Percentiles rank a stretch among this genome's conserved stretches.
These are phyloP conservation scores for Miltochrista miniata DNA, from an alignment of 2,888 invertebrate genomes.

Conservation along the genomic window DNA sequence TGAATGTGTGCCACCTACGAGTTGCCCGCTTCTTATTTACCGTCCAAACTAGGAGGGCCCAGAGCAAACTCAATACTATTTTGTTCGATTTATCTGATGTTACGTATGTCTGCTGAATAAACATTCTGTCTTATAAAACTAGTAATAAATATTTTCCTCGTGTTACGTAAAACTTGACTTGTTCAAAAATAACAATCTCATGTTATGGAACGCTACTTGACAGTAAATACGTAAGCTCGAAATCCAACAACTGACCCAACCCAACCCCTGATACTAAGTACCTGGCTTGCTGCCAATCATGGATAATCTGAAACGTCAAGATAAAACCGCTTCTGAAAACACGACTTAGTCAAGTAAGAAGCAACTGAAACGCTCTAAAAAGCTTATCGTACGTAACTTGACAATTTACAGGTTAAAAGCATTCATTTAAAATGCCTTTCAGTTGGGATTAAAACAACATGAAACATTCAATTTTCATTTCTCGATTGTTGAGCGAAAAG, in stretches of 20 bases:
- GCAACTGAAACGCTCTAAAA: constrained; percentile 31
- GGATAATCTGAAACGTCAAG: constrained; percentile 64
- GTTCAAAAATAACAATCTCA: constrained; percentile 26
- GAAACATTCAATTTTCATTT: constrained; percentile 60
- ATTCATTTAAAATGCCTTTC: constrained; percentile 23
- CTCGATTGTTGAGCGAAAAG: constrained; percentile 61
- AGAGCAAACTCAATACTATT: constrained; percentile 24
- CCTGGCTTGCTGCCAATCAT: constrained; percentile 66
- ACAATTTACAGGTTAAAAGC: constrained; percentile 12
- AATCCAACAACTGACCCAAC: constrained; percentile 39
- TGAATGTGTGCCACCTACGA: constrained; percentile 50
- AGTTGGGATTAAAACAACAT: constrained; percentile 30
- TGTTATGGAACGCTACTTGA: constrained; percentile 36
- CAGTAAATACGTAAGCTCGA: constrained; percentile 35
- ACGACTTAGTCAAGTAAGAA: constrained; percentile 44
- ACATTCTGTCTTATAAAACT: constrained; percentile 7
- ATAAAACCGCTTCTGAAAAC: constrained; percentile 57
- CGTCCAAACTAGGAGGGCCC: constrained; percentile 31
- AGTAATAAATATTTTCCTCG: constrained; percentile 4
- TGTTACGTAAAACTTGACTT: neutral
- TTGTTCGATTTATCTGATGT: constrained; percentile 17
- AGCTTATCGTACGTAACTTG: constrained; percentile 13
- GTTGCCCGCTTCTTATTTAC: constrained; percentile 50
- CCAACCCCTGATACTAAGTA: constrained; percentile 44
- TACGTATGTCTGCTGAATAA: constrained; percentile 21